Evolutionary conservation across 2,888 invertebrate genomes (phyloP), one percentile per base, ranked within the genome.

Genomic region (Pachydiplax longipennis): DNA sequence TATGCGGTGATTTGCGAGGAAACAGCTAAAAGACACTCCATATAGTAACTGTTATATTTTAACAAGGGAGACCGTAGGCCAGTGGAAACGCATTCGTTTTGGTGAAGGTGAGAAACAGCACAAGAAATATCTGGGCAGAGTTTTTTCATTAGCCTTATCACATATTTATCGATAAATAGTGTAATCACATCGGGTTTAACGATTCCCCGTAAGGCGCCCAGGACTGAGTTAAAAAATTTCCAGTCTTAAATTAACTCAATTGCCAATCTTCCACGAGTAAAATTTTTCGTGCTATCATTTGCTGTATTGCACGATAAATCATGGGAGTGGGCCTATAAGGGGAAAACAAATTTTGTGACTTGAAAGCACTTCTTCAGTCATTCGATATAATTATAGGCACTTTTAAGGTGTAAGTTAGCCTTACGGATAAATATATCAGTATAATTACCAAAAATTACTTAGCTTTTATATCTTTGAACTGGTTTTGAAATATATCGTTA

Each of bases 401-500:
- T 87, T 87, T 87, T 87, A 61, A 87, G 87, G 87, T 87, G 61
- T 87, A 87, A 87, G 87, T 87, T 61, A 87, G 87, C 87, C 87
- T 87, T 87, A 87, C 65, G 65, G 61, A 61, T 87, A 40, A 87
- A 61, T 65, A 87, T 35, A 87, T 87, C 61, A 87, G 61, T 87
- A 87, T 22, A 12, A 87, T 37, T 37, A 87, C 87, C 61, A 65
- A 25, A 61, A 65, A 87, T n/a, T 37, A 37, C 37, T 31, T 87
- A 73, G 73, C 37, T 87, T 37, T 61, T 87, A 48, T 87, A 61
- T 87, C 61, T 35, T 87, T 61, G 48, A 35, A 37, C 61, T 81
- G 35, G 87, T 65, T 35, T 83, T 13, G 31, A 87, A 87, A 37
- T 58, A 61, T 65, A 61, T 37, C 65, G 37, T 25, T 87, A 87